Evolutionary conservation across 2,797 vertebrate species (phyloP), one percentile per base, ranked within the genome.

Genomic region (Pantherophis alleghaniensis): DNA sequence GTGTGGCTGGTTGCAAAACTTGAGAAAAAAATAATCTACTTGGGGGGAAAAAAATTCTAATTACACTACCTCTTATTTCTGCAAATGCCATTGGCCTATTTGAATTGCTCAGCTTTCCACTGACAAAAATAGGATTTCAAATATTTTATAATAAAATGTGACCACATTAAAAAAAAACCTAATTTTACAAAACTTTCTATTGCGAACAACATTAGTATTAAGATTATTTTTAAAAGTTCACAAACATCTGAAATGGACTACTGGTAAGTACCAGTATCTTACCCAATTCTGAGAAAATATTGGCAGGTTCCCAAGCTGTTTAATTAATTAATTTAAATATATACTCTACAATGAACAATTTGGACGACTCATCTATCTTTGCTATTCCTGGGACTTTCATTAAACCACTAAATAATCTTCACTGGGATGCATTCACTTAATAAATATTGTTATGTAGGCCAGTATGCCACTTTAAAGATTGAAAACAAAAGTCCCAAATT

Each of bases 111-210:
- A 57, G 90, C n/a, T 22, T 2, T 32, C 22, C 32, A 83, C n/a
- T 56, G 56, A 59, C 24, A 24, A 96, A 93, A 92, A 92, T 0
- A 0, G 89, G 94, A 95, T 94, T 96, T 96, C 93, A 95, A 60
- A 53, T 47, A 61, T 7, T n/a, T 57, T 60, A 42, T 24, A 22
- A 83, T 7, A 83, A 79, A 83, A 83, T 24, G 24, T 2, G 55
- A 86, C 37, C 16, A 90, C 1, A 22, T 88, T 88, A 74, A 69
- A 66, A 66, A 32, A 37, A 42, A 37, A 0, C 0, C 7, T 69
- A 24, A 88, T 88, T 69, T 87, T 56, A 16, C 53, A 16, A 42
- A 7, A 24, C 14, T 56, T 88, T 4, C 18, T 88, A 66, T 69
- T 88, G 22, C n/a, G 12, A 88, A 57, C 55, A 42, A 10, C 22